Evolutionary conservation across 2,797 vertebrate genomes (phyloP), one percentile per base, ranked within the genome.

Genomic region (Anguilla obscura): DNA sequence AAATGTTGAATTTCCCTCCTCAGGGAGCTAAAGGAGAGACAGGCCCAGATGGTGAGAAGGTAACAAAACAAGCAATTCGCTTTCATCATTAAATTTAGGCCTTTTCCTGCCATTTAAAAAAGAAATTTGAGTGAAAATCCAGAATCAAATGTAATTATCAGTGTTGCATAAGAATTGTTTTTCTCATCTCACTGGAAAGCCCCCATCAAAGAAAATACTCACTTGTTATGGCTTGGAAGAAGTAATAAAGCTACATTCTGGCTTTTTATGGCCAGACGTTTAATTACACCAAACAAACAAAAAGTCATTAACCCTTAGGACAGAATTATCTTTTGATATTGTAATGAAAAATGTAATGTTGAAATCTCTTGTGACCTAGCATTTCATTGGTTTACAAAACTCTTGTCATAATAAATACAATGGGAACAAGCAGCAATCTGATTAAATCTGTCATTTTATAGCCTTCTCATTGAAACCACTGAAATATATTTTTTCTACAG

Each of bases 1-100:
- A 45, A n/a, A 30, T 74, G 0, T 14, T 50, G 9, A n/a, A 24
- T 45, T 83, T 90, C 84, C 91, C 50, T 69, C 90, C 24, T 45
- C 86, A 97, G 96, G 96, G 96, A 1, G 76, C 93, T 83, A 96
- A 96, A 94, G 96, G 96, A 12, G 96, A 97, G 89, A 93, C 91
- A 0, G 96, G 96, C 88, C 86, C 94, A 48, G 95, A 96, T 24
- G 96, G 96, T 3, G 92, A 91, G 3, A 93, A 92, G 95, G 96
- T 97, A 93, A 93, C 89, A 27, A 48, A 30, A 50, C 50, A n/a
- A 30, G 71, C 6, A 30, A 45, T 40, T 45, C 48, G 7, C 56
- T 48, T 85, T 36, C 33, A 36, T 76, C 27, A 76, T 76, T 69
- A n/a, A 69, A 69, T 69, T 7, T 69, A 9, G 63, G 63, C n/a